Base-by-base conservation (phyloP, 2,797 vertebrate species). In the Dendrocincla fuliginosa region DNA sequence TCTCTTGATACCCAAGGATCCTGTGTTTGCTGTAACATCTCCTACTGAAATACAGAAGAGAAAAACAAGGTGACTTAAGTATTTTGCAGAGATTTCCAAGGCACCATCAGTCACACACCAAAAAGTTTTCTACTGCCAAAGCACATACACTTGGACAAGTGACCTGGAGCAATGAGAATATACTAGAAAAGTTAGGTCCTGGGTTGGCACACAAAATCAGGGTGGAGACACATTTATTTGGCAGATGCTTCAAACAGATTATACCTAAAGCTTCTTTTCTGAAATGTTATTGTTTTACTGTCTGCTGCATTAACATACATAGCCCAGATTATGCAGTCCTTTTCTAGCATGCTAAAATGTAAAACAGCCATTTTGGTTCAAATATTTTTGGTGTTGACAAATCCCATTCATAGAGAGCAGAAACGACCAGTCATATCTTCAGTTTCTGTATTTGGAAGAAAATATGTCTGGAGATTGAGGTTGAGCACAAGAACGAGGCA, bases 1-100 rank as follows among this genome's bases (percentile, higher is more conserved):
- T 76, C 97, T 98, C 90, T 98, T 98, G 89, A 86, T 73, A 64
- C 67, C 91, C 82, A 92, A 61, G 56, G 89, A 67, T 96, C 93
- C 82, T 56, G 74, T 78, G 39, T 93, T 94, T 91, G 83, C 84
- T 74, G 82, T 88, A 57, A 89, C 75, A 82, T 95, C 96, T 96
- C 94, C 93, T 93, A 90, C 92, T 96, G 96, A 94, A 95, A 97
- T 83, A 96, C 91, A 92, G 33, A 95, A 94, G 76, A 96, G 74
- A 96, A 95, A 84, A 87, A 49, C 30, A 86, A 61, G 63, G 14
- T 95, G 42, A 92, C 35, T 88, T 88, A 60, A 84, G 18, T 87
- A 49, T 93, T 90, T 74, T 76, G 52, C 52, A 11, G 2, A 80
- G 25, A 59, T 67, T 81, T 30, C 75, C 42, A 84, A 77, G 85